Conservation (phyloP, 2,797 vertebrate genomes). For the Gymnoscopelus braueri region DNA sequence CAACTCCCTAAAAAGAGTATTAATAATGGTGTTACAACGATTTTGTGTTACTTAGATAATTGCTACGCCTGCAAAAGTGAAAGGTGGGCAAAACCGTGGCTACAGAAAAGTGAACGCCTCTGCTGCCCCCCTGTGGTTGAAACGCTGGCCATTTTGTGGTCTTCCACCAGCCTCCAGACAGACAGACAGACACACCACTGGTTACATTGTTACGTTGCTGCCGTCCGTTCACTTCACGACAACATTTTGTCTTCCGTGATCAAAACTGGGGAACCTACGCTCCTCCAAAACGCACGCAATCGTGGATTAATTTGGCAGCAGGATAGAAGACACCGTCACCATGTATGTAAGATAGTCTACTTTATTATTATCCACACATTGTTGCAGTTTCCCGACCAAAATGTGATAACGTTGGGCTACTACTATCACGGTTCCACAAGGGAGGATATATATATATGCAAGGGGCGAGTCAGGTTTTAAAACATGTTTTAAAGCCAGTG, state of each 20-base stretch:
- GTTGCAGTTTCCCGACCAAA: background rate
- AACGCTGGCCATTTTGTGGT: background rate
- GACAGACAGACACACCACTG: background rate
- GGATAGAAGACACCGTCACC: conserved; percentile 17
- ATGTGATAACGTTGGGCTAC: conserved; percentile 5
- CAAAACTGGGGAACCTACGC: conserved; percentile 31
- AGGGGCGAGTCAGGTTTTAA: conserved; percentile 12
- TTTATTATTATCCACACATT: background rate
- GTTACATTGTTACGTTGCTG: conserved; percentile 22
- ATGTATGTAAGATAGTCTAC: conserved; percentile 57
- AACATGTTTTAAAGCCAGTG: background rate
- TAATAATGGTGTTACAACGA: background rate
- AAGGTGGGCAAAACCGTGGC: conserved; percentile 11
- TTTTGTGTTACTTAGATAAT: too few species aligned
- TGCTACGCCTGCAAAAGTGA: background rate
- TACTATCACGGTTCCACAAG: conserved; percentile 10
- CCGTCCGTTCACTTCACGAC: conserved; percentile 17
- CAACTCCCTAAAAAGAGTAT: background rate
- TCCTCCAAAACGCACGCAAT: conserved; percentile 34
- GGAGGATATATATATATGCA: conserved; percentile 18
- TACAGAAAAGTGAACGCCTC: conserved; percentile 40
- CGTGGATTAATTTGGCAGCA: conserved; percentile 12
- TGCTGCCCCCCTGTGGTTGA: conserved; percentile 60
- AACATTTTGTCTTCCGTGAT: conserved; percentile 63
- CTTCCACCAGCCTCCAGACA: conserved; percentile 1